Conservation (phyloP, 2,888 invertebrate species). For the Allolobophora icterica region DNA sequence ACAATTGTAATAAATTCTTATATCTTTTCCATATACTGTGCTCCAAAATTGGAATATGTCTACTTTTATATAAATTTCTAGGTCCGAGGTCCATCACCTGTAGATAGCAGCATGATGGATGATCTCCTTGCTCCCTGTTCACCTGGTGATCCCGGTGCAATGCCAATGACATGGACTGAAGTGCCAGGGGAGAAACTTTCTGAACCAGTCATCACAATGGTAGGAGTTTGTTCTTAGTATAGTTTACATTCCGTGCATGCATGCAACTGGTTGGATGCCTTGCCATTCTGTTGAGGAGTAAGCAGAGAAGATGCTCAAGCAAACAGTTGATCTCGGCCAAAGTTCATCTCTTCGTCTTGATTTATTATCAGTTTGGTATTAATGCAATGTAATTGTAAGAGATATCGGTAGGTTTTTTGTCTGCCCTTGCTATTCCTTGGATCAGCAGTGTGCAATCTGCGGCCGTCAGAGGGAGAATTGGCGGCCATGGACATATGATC, state of each 20-base stretch:
- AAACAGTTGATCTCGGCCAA: no score
- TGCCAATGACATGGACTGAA: constrained; percentile 97
- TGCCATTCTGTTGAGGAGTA: background rate
- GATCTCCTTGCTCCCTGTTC: constrained; percentile 95
- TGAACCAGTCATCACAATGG: constrained; percentile 94
- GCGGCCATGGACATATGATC: no score
- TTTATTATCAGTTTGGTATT: no score
- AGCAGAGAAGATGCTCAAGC: no score
- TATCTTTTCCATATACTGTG: background rate
- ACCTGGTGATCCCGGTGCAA: constrained; percentile 89
- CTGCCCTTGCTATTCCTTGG: no score
- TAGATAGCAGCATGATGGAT: constrained; percentile 80
- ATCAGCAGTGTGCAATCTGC: no score
- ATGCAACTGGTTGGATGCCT: background rate
- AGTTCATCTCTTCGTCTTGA: no score
- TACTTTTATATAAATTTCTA: constrained; percentile 49
- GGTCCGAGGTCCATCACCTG: constrained; percentile 84
- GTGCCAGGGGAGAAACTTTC: constrained; percentile 92
- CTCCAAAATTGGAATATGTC: background rate
- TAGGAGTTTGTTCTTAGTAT: constrained; percentile 62
- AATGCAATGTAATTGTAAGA: no score
- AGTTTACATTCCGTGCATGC: background rate
- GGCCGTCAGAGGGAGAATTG: no score
- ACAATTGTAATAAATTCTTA: background rate
- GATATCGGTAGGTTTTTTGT: no score